Evolutionary conservation across 2,888 invertebrate genomes (phyloP).

Genomic region (Tipula confusa): DNA sequence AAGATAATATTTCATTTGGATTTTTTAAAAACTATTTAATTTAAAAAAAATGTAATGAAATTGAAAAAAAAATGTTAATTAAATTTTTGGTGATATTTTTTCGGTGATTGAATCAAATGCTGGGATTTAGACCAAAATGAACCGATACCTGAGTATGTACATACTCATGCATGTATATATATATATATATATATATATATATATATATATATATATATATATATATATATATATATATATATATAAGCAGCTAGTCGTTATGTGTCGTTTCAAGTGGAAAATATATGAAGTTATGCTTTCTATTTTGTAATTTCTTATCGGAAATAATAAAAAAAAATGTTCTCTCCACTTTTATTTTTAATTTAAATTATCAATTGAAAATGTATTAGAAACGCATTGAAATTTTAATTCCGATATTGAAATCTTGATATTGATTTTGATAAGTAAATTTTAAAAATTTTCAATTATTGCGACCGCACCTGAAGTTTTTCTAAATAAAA

Average conservation of each 20-base stretch:
- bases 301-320: background rate
- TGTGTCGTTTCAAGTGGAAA: background rate
- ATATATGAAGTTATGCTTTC: constrained; percentile 12
- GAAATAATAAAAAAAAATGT: background rate
- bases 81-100: background rate
- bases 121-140: too few species aligned
- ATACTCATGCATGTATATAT: too few species aligned
- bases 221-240: too few species aligned
- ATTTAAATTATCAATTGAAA: background rate
- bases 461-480: background rate
- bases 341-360: background rate
- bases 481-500: too few species aligned
- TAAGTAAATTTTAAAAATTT: background rate
- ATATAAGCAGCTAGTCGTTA: background rate
- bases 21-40: background rate
- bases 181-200: too few species aligned
- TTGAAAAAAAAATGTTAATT: background rate
- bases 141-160: too few species aligned
- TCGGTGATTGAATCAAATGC: background rate
- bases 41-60: background rate
- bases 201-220: too few species aligned
- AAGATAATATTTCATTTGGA: background rate
- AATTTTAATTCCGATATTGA: background rate
- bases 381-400: constrained; percentile 5
- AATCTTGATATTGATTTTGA: background rate